Evolutionary conservation across 2,797 vertebrate genomes (phyloP).

Genomic region (Spea hammondii): DNA sequence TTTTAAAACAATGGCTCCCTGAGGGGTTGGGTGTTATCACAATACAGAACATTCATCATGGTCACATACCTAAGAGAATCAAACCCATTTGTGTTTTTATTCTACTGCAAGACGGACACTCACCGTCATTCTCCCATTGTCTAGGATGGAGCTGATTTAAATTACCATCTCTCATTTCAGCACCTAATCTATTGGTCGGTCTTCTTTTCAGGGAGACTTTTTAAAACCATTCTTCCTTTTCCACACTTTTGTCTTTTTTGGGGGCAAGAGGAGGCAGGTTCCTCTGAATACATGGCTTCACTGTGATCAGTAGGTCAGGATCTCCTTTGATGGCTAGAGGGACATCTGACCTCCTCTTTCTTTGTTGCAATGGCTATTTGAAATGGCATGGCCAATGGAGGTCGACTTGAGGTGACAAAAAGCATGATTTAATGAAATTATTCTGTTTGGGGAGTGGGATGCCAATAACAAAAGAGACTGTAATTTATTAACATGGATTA

Average conservation of each 20-base stretch:
- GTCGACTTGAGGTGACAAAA: background rate
- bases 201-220: slow-evolving; percentile 17
- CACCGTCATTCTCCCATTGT: slow-evolving; percentile 11
- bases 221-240: slow-evolving; percentile 7
- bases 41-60: background rate
- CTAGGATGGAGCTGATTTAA: background rate
- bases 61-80: background rate
- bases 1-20: background rate
- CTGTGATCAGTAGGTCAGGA: slow-evolving; percentile 16
- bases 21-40: background rate
- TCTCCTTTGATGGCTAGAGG: slow-evolving; percentile 9
- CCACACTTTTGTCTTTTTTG: background rate
- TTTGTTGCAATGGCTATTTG: slow-evolving; percentile 1
- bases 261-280: slow-evolving; percentile 6
- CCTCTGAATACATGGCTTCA: background rate
- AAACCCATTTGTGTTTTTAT: background rate
- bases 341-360: background rate
- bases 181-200: slow-evolving; percentile 28
- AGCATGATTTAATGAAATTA: background rate
- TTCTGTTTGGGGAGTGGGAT: background rate
- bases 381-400: background rate
- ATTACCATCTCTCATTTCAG: slow-evolving; percentile 36
- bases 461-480: background rate
- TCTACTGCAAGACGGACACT: slow-evolving; percentile 1
- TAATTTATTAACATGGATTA: background rate